A percentile compares a stretch with the other conserved stretches of the same genome.
phyloP scores from a whole-genome alignment of 2,113 vertebrate species.

The Acrocephalus arundinaceus region DNA sequence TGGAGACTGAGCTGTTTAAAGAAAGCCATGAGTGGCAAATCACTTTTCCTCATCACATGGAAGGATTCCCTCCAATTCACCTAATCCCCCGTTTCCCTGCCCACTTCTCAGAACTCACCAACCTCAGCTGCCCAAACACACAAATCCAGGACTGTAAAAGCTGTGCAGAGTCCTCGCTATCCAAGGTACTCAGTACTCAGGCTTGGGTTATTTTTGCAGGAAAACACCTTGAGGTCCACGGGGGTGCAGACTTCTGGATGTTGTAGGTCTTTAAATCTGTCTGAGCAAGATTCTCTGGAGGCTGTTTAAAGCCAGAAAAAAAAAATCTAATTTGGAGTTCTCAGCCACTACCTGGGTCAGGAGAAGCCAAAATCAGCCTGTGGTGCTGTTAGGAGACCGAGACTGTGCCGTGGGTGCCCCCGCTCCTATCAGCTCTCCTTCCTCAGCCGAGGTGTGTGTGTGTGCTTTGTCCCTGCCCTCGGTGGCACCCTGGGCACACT shows the following conservation, averaged over 20 bases:
- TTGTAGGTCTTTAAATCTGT: neutral
- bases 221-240: neutral
- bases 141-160: neutral
- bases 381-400: neutral
- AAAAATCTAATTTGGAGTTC: neutral
- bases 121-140: neutral
- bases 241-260: neutral
- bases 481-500: neutral
- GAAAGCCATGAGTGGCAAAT: neutral
- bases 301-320: neutral
- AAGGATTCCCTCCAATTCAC: neutral
- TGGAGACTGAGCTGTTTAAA: neutral
- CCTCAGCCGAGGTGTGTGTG: neutral
- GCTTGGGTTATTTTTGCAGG: neutral
- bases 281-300: neutral
- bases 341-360: neutral
- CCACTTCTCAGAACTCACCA: neutral
- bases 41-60: fast-evolving
- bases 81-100: neutral
- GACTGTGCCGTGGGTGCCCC: neutral
- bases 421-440: neutral
- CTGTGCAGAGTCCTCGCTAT: neutral
- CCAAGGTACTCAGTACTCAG: neutral
- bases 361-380: neutral
- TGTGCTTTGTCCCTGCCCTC: neutral